Percentiles rank a stretch among this genome's conserved stretches.
phyloP scores from a whole-genome alignment of 92 coral and sea anemone genomes.

The Bergia sp. region DNA sequence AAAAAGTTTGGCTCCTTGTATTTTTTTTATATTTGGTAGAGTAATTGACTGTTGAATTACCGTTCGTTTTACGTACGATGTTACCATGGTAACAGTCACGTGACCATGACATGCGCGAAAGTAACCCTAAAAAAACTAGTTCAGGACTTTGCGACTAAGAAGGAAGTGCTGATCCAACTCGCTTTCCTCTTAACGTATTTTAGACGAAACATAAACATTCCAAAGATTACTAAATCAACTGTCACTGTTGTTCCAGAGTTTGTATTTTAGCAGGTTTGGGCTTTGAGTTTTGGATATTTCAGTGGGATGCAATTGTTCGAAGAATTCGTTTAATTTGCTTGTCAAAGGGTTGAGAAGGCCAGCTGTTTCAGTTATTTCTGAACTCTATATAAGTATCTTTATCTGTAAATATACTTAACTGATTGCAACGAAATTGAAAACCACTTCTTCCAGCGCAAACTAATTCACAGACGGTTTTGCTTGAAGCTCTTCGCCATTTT shows the following conservation, averaged over 20 bases:
- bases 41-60: no score
- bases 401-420: background rate
- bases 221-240: background rate
- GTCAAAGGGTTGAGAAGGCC: background rate
- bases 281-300: background rate
- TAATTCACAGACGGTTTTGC: background rate
- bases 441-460: background rate
- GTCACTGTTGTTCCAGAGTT: background rate
- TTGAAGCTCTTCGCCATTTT: constrained; percentile 1
- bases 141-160: background rate
- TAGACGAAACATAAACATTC: no score
- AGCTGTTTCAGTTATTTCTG: background rate
- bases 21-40: no score
- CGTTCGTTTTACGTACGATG: background rate
- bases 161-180: constrained; percentile 1
- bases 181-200: no score
- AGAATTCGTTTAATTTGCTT: background rate
- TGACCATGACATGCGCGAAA: background rate
- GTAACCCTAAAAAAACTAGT: no score
- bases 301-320: background rate
- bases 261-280: background rate
- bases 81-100: constrained; percentile 12
- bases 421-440: background rate
- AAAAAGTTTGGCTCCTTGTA: no score
- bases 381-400: background rate